Conservation (phyloP, 92 coral and sea anemone genomes). For the Metridium senile region DNA sequence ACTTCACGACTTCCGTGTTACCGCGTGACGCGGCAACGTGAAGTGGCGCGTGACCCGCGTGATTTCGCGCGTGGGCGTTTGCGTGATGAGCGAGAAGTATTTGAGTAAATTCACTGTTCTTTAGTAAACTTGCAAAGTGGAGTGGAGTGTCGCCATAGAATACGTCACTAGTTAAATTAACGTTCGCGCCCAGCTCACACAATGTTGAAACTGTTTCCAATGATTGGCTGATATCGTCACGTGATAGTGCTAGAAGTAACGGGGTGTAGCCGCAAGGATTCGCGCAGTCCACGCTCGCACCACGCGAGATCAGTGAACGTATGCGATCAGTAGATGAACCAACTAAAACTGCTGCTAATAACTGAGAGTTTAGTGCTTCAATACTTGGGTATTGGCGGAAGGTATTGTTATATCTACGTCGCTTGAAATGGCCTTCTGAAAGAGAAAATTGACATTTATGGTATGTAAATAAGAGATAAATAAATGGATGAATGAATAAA, state of each 20-base stretch:
- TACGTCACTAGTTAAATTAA: constrained; percentile 63
- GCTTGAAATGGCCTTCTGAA: constrained; percentile 39
- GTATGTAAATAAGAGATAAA: no score
- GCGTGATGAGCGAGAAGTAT: constrained; percentile 55
- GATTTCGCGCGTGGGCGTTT: constrained; percentile 63
- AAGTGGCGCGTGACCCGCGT: constrained; percentile 79
- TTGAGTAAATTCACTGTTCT: constrained; percentile 22
- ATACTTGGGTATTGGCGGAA: constrained; percentile 29
- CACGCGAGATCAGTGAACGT: constrained; percentile 53
- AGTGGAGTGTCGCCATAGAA: constrained; percentile 81
- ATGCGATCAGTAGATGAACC: constrained; percentile 36
- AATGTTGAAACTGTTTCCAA: constrained; percentile 35
- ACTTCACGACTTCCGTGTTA: constrained; percentile 55
- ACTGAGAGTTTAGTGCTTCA: constrained; percentile 41
- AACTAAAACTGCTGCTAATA: constrained; percentile 56
- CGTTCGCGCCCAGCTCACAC: constrained; percentile 87
- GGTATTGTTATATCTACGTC: constrained; percentile 21
- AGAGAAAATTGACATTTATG: neutral
- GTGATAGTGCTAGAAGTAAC: constrained; percentile 53
- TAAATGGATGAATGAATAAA: no score
- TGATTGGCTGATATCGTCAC: constrained; percentile 29
- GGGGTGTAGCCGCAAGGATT: constrained; percentile 72
- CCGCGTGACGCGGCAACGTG: constrained; percentile 73
- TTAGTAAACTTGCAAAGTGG: constrained; percentile 70
- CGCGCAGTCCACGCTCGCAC: constrained; percentile 67